Evolutionary conservation across 2,113 vertebrate genomes (phyloP).

Genomic region (Phoxinus phoxinus): DNA sequence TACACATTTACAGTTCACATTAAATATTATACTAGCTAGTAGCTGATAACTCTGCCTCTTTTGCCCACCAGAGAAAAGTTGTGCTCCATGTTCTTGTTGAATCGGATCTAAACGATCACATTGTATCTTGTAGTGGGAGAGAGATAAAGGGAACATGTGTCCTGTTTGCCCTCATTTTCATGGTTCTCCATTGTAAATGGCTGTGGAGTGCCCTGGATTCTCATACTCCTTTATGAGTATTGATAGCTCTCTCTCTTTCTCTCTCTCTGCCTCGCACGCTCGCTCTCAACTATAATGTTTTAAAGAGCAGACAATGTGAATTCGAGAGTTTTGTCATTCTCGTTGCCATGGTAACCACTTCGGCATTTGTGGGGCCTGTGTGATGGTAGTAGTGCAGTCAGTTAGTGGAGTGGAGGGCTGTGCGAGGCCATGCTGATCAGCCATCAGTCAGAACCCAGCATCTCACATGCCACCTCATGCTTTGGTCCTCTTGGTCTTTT

Average conservation of each 20-base stretch:
- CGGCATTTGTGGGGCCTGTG: constrained; percentile 21
- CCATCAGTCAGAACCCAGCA: constrained; percentile 29
- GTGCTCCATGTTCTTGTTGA: neutral
- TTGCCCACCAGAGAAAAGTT: neutral
- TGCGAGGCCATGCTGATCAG: constrained; percentile 52
- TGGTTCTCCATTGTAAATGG: constrained; percentile 49
- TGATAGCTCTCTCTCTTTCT: neutral
- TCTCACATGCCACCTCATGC: neutral
- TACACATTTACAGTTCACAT: neutral
- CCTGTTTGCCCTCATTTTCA: constrained; percentile 50
- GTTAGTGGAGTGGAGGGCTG: constrained; percentile 42
- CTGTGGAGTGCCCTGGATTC: constrained; percentile 43
- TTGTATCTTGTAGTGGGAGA: neutral
- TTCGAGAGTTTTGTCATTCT: constrained; percentile 36
- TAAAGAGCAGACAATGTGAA: constrained; percentile 50
- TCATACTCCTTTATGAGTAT: constrained; percentile 36
- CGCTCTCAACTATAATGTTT: constrained; percentile 47
- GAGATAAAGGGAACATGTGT: constrained; percentile 1
- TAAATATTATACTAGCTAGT: neutral
- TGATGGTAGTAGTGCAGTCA: constrained; percentile 49
- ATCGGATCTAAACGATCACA: neutral
- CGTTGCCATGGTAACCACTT: constrained; percentile 51
- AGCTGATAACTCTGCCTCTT: neutral
- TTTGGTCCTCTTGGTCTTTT: neutral
- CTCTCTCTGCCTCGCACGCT: neutral